Conservation (phyloP, 1,140 invertebrate species). For the Trissolcus basalis region DNA sequence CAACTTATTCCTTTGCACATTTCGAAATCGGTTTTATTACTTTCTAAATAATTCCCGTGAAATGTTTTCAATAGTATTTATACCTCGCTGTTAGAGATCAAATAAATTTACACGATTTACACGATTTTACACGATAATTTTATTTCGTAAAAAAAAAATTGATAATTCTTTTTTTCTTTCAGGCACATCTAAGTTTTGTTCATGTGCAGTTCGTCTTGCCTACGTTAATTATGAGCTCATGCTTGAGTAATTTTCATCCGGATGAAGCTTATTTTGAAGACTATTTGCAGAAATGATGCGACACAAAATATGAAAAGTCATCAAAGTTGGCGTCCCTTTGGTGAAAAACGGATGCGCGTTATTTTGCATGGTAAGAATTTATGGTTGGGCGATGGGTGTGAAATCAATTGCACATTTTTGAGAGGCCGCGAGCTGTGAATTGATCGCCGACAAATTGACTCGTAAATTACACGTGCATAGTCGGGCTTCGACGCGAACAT, state of each 20-base stretch:
- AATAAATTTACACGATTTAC: constrained; percentile 4
- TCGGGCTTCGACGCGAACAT: constrained; percentile 20
- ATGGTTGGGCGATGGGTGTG: constrained; percentile 3
- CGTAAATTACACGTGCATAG: constrained; percentile 29
- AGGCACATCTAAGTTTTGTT: constrained; percentile 6
- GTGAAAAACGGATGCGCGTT: no score
- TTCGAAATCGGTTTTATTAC: background rate
- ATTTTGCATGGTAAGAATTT: no score
- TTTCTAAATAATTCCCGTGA: constrained; percentile 17
- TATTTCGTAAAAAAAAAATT: no score
- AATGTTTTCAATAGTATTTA: constrained; percentile 27
- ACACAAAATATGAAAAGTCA: no score
- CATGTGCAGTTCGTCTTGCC: background rate
- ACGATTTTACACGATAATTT: no score
- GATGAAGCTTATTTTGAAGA: no score
- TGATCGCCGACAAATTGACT: constrained; percentile 34
- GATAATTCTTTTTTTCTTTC: constrained; percentile 10
- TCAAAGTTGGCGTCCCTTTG: no score
- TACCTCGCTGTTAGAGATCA: background rate
- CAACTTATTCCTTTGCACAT: background rate
- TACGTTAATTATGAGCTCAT: constrained; percentile 37
- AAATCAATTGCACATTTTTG: constrained; percentile 49
- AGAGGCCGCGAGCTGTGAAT: constrained; percentile 12
- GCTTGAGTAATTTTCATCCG: no score
- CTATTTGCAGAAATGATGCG: no score